Conservation (phyloP, 2,888 invertebrate genomes). For the Epinotia brunnichana region DNA sequence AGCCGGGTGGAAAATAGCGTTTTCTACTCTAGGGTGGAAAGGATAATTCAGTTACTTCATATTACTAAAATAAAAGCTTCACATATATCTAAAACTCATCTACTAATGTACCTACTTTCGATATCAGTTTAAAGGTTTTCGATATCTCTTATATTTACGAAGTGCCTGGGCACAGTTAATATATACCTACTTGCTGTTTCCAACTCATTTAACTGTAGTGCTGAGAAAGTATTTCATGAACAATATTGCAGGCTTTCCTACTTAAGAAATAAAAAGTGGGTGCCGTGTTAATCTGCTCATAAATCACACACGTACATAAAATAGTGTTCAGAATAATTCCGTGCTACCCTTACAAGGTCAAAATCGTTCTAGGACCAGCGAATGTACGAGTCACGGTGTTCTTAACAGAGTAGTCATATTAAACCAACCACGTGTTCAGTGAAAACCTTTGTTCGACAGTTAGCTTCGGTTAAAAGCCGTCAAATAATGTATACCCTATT, state of each 20-base stretch:
- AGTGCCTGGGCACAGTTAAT: no score
- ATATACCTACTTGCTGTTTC: not conserved
- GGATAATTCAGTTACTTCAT: no score
- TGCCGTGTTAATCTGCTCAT: conserved; percentile 46
- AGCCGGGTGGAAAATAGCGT: no score
- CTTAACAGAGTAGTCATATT: conserved; percentile 11
- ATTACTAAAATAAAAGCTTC: no score
- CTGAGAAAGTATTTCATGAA: conserved; percentile 1
- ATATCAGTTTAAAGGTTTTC: no score
- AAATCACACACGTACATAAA: conserved; percentile 46
- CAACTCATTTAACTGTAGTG: not conserved
- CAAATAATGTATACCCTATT: not conserved
- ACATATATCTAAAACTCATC: no score
- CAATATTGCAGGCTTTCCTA: conserved; percentile 1
- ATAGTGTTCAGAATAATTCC: conserved; percentile 47
- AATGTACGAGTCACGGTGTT: conserved; percentile 14
- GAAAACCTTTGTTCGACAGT: not conserved
- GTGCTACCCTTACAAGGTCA: conserved; percentile 46
- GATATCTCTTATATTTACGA: no score
- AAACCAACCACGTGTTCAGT: not conserved
- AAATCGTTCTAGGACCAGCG: conserved; percentile 21
- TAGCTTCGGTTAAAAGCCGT: not conserved
- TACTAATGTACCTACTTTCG: no score
- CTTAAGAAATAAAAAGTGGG: conserved; percentile 8
- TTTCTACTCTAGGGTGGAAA: no score